Evolutionary conservation across 53 echinoderm and acorn worm genomes (phyloP), one percentile per base, ranked within the genome.

Genomic region (Pentamera pediparva): DNA sequence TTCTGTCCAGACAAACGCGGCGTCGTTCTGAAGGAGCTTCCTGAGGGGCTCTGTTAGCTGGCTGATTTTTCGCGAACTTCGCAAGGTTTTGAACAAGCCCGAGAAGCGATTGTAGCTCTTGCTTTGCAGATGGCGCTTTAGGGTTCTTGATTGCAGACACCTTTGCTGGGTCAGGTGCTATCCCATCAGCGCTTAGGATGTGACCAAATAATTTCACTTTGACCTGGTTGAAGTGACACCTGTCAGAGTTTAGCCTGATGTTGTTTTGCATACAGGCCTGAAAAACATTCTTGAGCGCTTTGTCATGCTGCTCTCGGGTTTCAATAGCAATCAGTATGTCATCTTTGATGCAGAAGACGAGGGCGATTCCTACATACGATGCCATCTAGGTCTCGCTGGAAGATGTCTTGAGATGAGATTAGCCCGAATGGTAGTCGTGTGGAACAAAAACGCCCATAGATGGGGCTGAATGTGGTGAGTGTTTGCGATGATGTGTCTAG

Each of bases 401-500:
- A 76, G 5, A 75, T 51, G 37, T 75, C 76, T 31, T 75, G 76
- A 5, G 59, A 20, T 39, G 76, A 75, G 26, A 76, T 76, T 8
- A 76, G 59, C 18, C 54, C 72, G 19, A 71, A 71, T 2, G 72
- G 32, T 53, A 71, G 38, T 71, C 52, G 47, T 2, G 72, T 71
- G 17, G 51, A 71, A 71, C 72, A 71, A 50, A 71, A 71, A n/a
- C 61, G 59, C 5, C 62, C 76, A 40, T 61, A 76, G n/a, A 61
- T 76, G 7, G 76, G 59, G n/a, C 48, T 69, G 32, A 67, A 67
- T 35, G 75, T 75, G 36, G 75, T 75, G 9, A 76, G 76, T 38
- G 43, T 21, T 37, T 76, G 76, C 6, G 61, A 76, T 3, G 17
- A 37, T 40, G 25, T 61, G 43, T 43, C 61, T 32, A 76, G 28